Percentiles rank a stretch among this genome's conserved stretches.
phyloP scores from a whole-genome alignment of 1,140 invertebrate species.

The Drosophila parvula region DNA sequence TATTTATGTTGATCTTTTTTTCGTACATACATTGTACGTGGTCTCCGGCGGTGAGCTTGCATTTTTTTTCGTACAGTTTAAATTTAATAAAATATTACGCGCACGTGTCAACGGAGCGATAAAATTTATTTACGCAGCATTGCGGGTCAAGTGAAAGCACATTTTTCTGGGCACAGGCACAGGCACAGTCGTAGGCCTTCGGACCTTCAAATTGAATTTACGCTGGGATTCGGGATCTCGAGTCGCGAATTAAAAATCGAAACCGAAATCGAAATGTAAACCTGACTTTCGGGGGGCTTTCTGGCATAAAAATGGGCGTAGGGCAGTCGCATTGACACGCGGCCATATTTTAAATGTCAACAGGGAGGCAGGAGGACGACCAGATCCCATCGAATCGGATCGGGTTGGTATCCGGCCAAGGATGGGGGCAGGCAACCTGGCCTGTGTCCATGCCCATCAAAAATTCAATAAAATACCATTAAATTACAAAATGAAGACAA shows the following conservation, averaged over 20 bases:
- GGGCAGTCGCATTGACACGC: slow-evolving; percentile 80
- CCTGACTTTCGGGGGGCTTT: slow-evolving; percentile 50
- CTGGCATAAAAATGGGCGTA: slow-evolving; percentile 79
- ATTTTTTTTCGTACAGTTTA: slow-evolving; percentile 32
- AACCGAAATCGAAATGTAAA: slow-evolving; percentile 79
- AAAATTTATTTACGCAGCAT: slow-evolving; percentile 81
- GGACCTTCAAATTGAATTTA: slow-evolving; percentile 81
- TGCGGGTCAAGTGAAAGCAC: slow-evolving; percentile 83
- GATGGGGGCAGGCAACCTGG: slow-evolving; percentile 38
- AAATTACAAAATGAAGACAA: slow-evolving; percentile 84
- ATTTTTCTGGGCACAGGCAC: slow-evolving; percentile 38
- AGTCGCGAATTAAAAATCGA: slow-evolving; percentile 60
- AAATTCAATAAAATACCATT: slow-evolving; percentile 83
- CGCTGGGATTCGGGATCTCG: slow-evolving; percentile 52
- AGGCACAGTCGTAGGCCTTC: slow-evolving; percentile 20
- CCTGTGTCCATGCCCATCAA: slow-evolving; percentile 67
- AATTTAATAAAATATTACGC: slow-evolving; percentile 79
- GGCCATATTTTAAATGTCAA: slow-evolving; percentile 84
- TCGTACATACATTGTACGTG: slow-evolving; percentile 14
- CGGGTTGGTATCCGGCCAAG: slow-evolving; percentile 47
- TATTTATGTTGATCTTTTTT: slow-evolving; percentile 9
- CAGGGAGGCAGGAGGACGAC: slow-evolving; percentile 37
- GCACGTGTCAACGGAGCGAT: slow-evolving; percentile 80
- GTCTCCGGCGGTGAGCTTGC: slow-evolving; percentile 3
- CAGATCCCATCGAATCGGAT: slow-evolving; percentile 34